These are phyloP conservation scores for Hypsibius dujardini DNA, from an alignment of 1,140 invertebrate genomes.

Conservation along the genomic window DNA sequence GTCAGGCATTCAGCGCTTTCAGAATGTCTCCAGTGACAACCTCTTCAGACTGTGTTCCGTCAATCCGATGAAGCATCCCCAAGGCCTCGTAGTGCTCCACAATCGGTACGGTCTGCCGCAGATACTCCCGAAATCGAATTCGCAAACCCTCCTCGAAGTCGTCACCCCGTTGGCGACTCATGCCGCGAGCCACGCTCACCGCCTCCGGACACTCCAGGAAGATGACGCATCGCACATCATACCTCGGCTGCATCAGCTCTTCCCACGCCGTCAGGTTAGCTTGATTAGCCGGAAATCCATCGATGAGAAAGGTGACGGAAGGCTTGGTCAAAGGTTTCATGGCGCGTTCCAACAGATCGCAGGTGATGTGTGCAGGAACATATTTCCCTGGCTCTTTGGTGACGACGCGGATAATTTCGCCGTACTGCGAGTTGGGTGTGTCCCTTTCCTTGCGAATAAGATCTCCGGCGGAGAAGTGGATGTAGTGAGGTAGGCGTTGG, in stretches of 20 bases:
- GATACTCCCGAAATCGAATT: neutral
- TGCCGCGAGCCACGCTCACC: neutral
- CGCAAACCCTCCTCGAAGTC: neutral
- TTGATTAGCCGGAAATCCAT: neutral
- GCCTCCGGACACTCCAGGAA: neutral
- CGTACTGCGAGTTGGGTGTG: neutral
- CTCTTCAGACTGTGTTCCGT: neutral
- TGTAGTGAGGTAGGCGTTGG: neutral
- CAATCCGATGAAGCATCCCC: neutral
- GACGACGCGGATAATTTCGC: neutral
- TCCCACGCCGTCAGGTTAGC: slow-evolving; percentile 2
- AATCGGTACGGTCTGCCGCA: neutral
- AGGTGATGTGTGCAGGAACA: slow-evolving; percentile 1
- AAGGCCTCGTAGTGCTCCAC: neutral
- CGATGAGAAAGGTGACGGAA: neutral
- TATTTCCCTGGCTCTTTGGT: neutral
- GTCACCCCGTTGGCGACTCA: neutral
- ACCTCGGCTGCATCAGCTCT: neutral
- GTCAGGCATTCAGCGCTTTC: too few species aligned
- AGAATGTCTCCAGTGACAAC: too few species aligned
- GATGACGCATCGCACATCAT: neutral
- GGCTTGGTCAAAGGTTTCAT: neutral
- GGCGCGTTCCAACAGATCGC: neutral
- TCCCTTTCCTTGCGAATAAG: slow-evolving; percentile 6
- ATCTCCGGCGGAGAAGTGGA: neutral